A percentile compares a stretch with the other conserved stretches of the same genome.
phyloP scores from a whole-genome alignment of 2,888 invertebrate species.

The Andricus quercusramuli region DNA sequence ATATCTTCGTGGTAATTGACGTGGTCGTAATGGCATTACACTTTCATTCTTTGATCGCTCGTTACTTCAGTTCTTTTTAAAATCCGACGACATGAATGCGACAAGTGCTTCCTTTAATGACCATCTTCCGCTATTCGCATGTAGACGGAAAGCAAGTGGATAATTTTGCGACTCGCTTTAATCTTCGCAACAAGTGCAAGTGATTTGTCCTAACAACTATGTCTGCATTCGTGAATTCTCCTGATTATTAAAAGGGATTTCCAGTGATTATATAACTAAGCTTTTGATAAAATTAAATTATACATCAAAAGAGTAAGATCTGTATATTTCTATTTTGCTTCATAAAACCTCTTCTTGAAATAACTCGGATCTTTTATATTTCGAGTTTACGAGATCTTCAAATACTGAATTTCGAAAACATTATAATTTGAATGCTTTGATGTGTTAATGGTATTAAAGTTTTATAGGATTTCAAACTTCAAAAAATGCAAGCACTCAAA shows the following conservation, averaged over 20 bases:
- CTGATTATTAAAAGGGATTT: conserved; percentile 7
- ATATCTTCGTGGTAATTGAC: conserved; percentile 24
- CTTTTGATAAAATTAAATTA: background rate
- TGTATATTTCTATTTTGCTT: background rate
- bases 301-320: background rate
- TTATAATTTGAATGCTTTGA: background rate
- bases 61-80: conserved; percentile 35
- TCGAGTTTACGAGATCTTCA: background rate
- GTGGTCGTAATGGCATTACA: conserved; percentile 5
- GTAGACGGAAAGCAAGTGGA: conserved; percentile 36
- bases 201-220: conserved; percentile 29
- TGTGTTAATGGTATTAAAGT: background rate
- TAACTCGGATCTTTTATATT: background rate
- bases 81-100: conserved; percentile 26
- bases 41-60: conserved; percentile 33
- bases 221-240: background rate
- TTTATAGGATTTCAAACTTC: too few relatives aligned
- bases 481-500: too few relatives aligned
- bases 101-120: conserved; percentile 39
- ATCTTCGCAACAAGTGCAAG: conserved; percentile 22
- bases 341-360: background rate
- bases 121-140: conserved; percentile 32
- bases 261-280: background rate
- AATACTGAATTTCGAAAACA: background rate
- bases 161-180: conserved; percentile 28